These are phyloP conservation scores for Catharus minimus DNA, from an alignment of 2,113 vertebrate genomes.

Conservation along the genomic window DNA sequence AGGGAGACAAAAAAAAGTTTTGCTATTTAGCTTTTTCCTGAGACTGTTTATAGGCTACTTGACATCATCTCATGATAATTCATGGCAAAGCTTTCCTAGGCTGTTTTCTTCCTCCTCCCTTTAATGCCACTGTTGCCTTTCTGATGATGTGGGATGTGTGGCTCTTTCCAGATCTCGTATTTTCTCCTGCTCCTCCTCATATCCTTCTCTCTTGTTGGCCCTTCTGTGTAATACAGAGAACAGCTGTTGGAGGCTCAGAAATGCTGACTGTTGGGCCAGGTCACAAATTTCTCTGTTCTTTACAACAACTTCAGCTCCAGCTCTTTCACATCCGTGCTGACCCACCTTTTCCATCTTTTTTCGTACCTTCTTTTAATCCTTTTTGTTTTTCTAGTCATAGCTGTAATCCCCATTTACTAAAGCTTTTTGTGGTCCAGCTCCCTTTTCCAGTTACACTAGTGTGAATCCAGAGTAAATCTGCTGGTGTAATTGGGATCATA, in stretches of 20 bases:
- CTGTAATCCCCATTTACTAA: background rate
- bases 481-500: background rate
- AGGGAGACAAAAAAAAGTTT: background rate
- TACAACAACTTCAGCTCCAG: background rate
- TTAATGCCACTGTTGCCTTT: background rate
- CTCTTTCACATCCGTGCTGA: background rate
- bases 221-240: background rate
- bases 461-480: slow-evolving; percentile 31
- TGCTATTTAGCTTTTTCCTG: background rate
- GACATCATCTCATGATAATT: background rate
- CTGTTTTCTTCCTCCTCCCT: background rate
- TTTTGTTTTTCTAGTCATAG: background rate
- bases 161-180: background rate
- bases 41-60: background rate
- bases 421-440: background rate
- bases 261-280: background rate
- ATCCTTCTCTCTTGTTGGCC: background rate
- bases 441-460: slow-evolving; percentile 11
- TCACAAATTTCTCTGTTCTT: background rate
- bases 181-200: background rate
- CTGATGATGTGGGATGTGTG: background rate
- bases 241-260: background rate
- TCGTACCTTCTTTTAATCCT: background rate
- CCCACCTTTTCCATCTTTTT: background rate
- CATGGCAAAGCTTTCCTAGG: background rate